Percentiles rank a stretch among this genome's conserved stretches.
Evolutionary conservation across 2,888 invertebrate species (phyloP).

Genomic region (Proisotoma minuta): DNA sequence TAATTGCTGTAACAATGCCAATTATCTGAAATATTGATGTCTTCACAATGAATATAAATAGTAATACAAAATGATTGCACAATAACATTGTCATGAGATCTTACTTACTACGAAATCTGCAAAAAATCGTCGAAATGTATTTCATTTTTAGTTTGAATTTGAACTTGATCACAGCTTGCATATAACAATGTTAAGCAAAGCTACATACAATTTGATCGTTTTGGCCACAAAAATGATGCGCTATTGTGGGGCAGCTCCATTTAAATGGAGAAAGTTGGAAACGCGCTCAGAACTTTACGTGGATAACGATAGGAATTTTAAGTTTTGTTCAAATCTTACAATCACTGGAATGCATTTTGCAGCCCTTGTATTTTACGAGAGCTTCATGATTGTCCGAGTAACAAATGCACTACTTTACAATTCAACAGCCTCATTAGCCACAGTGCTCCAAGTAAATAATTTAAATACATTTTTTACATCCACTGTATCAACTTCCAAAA

Average conservation of each 20-base stretch:
- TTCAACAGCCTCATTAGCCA: background rate
- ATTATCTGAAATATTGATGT: no score
- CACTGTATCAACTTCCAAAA: no score
- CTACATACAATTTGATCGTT: background rate
- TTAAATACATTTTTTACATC: no score
- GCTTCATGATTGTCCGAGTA: background rate
- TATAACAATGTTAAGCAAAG: background rate
- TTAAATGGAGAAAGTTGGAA: background rate
- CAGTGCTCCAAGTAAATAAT: background rate
- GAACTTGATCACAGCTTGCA: no score
- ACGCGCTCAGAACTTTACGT: background rate
- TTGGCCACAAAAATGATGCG: background rate
- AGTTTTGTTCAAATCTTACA: background rate
- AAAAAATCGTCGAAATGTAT: no score
- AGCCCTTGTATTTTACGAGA: background rate
- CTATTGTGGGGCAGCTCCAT: background rate
- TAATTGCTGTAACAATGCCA: no score
- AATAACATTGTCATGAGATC: no score
- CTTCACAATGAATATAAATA: no score
- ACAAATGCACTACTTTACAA: background rate
- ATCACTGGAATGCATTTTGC: background rate
- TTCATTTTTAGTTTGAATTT: no score
- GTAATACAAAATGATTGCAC: no score
- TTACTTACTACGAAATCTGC: no score
- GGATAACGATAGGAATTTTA: background rate